These are phyloP conservation scores for Hepsetus odoe DNA, from an alignment of 2,113 vertebrate genomes.

Conservation along the genomic window DNA sequence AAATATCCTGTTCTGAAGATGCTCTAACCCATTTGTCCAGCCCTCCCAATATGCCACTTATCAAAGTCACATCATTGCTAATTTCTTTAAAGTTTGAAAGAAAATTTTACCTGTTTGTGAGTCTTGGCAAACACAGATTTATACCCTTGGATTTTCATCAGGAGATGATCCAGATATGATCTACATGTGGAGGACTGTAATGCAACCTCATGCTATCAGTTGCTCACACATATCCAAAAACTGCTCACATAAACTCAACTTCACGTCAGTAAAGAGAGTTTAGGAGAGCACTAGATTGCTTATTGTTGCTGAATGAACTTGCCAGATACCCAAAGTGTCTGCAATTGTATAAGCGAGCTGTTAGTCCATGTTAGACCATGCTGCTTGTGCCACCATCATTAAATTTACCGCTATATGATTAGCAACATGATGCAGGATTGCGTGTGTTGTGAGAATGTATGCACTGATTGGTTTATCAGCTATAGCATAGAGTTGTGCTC, in stretches of 20 bases:
- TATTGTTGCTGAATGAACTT: slow-evolving; percentile 12
- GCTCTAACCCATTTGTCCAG: too few relatives aligned
- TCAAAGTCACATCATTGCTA: too few relatives aligned
- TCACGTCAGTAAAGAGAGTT: neutral
- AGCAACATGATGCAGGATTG: neutral
- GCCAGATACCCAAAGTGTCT: slow-evolving; percentile 18
- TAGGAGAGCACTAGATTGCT: neutral
- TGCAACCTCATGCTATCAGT: neutral
- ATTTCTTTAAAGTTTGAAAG: too few relatives aligned
- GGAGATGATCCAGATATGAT: neutral
- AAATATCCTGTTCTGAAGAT: too few relatives aligned
- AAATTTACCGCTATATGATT: neutral
- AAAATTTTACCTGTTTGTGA: neutral
- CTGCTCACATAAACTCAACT: neutral
- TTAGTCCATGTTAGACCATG: neutral
- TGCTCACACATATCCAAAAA: slow-evolving; percentile 21
- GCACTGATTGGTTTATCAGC: neutral
- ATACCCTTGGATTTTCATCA: neutral
- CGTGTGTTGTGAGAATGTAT: neutral
- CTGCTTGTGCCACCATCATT: neutral
- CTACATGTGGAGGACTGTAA: neutral
- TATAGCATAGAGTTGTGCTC: neutral
- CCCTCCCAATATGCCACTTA: too few relatives aligned
- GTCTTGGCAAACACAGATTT: too few relatives aligned
- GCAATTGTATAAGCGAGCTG: neutral